Percentiles rank a stretch among this genome's conserved stretches.
These are phyloP conservation scores for Nothoprocta pentlandii DNA, from an alignment of 2,113 vertebrate species.

Conservation along the genomic window DNA sequence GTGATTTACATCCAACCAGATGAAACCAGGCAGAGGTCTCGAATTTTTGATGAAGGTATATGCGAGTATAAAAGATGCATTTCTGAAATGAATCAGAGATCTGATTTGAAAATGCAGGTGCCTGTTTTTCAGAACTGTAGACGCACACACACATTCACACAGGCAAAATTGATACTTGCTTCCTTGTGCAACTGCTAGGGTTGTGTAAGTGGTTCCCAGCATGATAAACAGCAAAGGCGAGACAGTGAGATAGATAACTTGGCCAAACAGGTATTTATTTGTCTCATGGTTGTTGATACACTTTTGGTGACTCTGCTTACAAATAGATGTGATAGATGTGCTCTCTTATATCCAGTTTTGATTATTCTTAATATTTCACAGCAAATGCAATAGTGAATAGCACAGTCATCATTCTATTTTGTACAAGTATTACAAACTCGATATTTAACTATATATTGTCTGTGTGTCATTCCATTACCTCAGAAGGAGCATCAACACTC, in stretches of 20 bases:
- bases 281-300: background rate
- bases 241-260: background rate
- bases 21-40: background rate
- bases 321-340: background rate
- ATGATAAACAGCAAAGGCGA: background rate
- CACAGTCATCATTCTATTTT: background rate
- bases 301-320: background rate
- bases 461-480: background rate
- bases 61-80: background rate
- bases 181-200: background rate
- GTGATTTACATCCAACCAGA: background rate
- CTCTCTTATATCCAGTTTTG: background rate
- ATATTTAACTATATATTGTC: background rate
- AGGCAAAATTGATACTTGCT: background rate
- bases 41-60: background rate
- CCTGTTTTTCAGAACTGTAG: background rate
- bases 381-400: background rate
- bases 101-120: background rate
- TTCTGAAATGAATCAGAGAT: background rate
- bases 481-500: background rate
- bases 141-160: background rate
- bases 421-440: background rate
- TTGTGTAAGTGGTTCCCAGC: background rate
- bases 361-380: background rate
- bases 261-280: background rate